phyloP scores from a whole-genome alignment of 2,113 vertebrate genomes.

The Origma solitaria region DNA sequence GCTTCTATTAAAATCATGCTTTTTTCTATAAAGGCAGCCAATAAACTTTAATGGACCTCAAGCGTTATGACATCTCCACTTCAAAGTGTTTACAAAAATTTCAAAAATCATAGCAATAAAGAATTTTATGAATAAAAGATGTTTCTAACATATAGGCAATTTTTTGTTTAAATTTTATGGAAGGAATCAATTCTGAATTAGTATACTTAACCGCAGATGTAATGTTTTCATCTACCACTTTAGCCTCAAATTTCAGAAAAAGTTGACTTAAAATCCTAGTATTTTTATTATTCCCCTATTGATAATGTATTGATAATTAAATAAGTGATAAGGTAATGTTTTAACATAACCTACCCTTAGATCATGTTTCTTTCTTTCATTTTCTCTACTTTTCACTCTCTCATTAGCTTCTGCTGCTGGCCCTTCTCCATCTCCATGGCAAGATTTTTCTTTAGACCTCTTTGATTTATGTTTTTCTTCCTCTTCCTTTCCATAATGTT shows the following conservation, averaged over 20 bases:
- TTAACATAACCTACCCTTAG: slow-evolving; percentile 63
- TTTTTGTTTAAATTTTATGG: not conserved
- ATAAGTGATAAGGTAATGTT: not conserved
- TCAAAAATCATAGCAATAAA: not conserved
- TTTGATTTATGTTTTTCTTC: slow-evolving; percentile 43
- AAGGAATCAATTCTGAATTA: not conserved
- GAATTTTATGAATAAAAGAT: not conserved
- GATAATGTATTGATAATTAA: not conserved
- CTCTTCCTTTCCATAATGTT: not conserved
- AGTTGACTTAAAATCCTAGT: not conserved
- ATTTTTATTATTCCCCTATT: not conserved
- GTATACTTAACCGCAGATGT: not conserved
- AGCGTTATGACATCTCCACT: not conserved
- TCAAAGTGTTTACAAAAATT: not conserved
- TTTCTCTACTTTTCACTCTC: not conserved
- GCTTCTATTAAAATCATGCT: not conserved
- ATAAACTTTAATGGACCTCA: not conserved
- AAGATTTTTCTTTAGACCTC: slow-evolving; percentile 45
- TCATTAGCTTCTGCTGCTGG: slow-evolving; percentile 37
- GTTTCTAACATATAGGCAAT: not conserved
- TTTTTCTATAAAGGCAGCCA: not conserved
- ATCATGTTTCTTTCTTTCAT: not conserved
- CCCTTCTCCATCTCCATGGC: slow-evolving; percentile 7
- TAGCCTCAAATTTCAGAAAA: not conserved
- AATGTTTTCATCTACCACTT: not conserved